Percentiles rank a stretch among this genome's conserved stretches.
phyloP scores from a whole-genome alignment of 2,113 vertebrate species.

The Acrocephalus arundinaceus region DNA sequence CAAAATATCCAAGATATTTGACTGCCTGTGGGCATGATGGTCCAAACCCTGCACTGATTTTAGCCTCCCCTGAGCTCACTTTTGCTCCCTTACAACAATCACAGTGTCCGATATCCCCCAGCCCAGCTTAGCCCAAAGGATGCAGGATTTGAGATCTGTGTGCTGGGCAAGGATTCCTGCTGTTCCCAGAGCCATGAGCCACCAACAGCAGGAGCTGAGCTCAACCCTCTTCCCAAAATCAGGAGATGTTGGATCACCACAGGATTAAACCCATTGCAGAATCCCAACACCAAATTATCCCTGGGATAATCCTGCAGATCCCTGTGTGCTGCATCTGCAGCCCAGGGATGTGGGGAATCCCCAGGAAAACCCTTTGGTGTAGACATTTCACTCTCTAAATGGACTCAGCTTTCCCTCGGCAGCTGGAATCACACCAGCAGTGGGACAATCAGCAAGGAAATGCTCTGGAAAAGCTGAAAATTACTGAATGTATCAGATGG shows the following conservation, averaged over 20 bases:
- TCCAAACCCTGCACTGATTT: background rate
- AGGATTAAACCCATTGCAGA: background rate
- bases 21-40: background rate
- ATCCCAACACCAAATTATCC: background rate
- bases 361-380: background rate
- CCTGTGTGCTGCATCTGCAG: background rate
- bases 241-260: background rate
- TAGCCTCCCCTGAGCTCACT: background rate
- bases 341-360: background rate
- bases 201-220: background rate
- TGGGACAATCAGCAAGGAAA: background rate
- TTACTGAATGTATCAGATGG: accelerated
- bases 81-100: accelerated
- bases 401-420: background rate
- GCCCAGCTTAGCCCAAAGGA: background rate
- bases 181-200: background rate
- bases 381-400: background rate
- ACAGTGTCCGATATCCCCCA: background rate
- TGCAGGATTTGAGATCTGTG: background rate
- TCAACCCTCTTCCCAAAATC: background rate
- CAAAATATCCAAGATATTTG: background rate
- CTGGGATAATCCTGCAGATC: background rate
- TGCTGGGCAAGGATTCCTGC: background rate
- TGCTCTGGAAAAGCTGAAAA: background rate
- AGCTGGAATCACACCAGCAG: background rate